Conservation (phyloP, 2,113 vertebrate genomes). For the Entomyzon cyanotis region DNA sequence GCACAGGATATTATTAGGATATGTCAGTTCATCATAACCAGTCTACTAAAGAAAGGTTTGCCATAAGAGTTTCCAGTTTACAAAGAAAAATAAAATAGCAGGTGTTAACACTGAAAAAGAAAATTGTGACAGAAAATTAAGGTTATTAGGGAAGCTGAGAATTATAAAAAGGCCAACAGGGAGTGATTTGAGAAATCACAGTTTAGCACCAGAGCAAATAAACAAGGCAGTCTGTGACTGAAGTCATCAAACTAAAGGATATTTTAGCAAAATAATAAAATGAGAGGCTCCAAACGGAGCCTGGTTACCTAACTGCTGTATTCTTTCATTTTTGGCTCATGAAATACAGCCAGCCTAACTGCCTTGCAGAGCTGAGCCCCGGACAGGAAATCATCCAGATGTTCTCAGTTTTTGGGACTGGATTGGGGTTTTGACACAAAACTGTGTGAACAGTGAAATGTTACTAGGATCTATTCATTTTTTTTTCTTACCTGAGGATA, state of each 20-base stretch:
- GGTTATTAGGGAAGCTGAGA: slow-evolving; percentile 17
- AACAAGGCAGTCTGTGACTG: slow-evolving; percentile 1
- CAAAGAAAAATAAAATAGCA: slow-evolving; percentile 7
- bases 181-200: slow-evolving; percentile 32
- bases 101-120: slow-evolving; percentile 5
- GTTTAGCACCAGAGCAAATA: slow-evolving; percentile 43
- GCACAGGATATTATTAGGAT: neutral
- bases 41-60: neutral
- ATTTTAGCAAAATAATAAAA: neutral
- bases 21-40: neutral
- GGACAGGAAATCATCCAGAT: neutral
- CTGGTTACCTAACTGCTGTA: neutral
- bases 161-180: slow-evolving; percentile 13
- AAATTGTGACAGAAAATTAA: slow-evolving; percentile 30
- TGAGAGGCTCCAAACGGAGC: neutral
- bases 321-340: neutral
- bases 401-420: neutral
- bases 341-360: neutral
- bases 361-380: neutral
- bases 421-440: neutral
- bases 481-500: neutral
- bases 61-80: neutral
- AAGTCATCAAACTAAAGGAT: neutral
- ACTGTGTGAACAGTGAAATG: neutral
- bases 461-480: neutral